These are phyloP conservation scores for Drosophila maculinotata DNA, from an alignment of 2,888 invertebrate species.

Conservation along the genomic window DNA sequence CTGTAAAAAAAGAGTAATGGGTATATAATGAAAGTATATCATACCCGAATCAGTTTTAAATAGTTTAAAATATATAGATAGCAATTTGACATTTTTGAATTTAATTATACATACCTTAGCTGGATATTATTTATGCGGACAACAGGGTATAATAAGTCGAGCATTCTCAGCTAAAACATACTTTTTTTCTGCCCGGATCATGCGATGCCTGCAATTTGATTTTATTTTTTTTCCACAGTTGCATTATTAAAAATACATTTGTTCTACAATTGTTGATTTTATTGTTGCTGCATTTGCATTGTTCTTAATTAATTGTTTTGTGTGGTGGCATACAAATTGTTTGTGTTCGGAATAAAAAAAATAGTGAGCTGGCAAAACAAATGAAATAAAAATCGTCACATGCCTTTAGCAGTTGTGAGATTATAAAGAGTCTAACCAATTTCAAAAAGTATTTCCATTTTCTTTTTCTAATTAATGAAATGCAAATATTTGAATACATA, in stretches of 20 bases:
- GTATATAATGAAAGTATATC: not conserved
- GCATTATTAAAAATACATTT: slow-evolving; percentile 78
- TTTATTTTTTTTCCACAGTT: slow-evolving; percentile 54
- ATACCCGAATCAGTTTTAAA: no score
- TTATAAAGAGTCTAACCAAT: not conserved
- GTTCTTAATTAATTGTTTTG: slow-evolving; percentile 44
- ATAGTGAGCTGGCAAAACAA: slow-evolving; percentile 4
- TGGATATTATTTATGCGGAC: not conserved
- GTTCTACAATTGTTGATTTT: slow-evolving; percentile 25
- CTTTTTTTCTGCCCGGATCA: not conserved
- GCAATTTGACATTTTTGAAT: no score
- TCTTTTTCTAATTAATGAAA: slow-evolving; percentile 60
- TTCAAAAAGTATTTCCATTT: slow-evolving; percentile 1
- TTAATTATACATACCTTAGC: not conserved
- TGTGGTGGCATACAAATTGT: slow-evolving; percentile 32
- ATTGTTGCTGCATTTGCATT: slow-evolving; percentile 32
- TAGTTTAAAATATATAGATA: not conserved
- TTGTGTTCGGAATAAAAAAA: slow-evolving; percentile 20
- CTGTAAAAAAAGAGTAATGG: slow-evolving; percentile 1
- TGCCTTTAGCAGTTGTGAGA: not conserved
- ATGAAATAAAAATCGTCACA: not conserved
- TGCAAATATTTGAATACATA: slow-evolving; percentile 64
- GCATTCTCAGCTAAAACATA: no score
- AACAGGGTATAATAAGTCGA: not conserved
- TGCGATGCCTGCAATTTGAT: slow-evolving; percentile 21